phyloP scores from a whole-genome alignment of 92 coral and sea anemone species.

The Phenganax stokvisi region DNA sequence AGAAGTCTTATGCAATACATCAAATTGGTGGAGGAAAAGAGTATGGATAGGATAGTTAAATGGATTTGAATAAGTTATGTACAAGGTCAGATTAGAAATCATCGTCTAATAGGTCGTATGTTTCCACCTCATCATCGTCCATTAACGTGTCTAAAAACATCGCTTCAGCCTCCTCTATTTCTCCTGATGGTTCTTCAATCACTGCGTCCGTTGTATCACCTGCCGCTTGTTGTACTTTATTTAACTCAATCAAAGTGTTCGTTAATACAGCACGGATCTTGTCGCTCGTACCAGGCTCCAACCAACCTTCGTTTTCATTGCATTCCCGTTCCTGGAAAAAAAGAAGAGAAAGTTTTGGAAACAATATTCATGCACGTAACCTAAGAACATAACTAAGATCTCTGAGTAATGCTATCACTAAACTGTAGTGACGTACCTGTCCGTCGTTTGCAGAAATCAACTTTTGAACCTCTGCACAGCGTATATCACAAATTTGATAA shows the following conservation, averaged over 20 bases:
- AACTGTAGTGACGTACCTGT: conserved; percentile 53
- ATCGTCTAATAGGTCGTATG: conserved; percentile 72
- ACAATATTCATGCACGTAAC: too few species aligned
- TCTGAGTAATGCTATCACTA: too few species aligned
- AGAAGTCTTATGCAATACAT: too few species aligned
- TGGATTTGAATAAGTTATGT: not conserved
- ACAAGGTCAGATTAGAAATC: not conserved
- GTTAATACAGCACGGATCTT: conserved; percentile 68
- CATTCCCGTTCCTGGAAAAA: conserved; percentile 66
- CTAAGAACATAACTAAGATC: too few species aligned
- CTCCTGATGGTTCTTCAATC: conserved; percentile 49
- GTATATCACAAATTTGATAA: conserved; percentile 89
- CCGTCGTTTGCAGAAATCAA: conserved; percentile 80
- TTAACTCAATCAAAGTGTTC: conserved; percentile 51
- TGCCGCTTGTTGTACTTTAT: conserved; percentile 53
- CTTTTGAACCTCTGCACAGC: conserved; percentile 73
- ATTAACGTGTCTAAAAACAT: conserved; percentile 67
- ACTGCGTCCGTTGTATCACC: conserved; percentile 15
- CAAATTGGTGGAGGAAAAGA: too few species aligned
- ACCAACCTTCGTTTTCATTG: conserved; percentile 84
- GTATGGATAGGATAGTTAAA: too few species aligned
- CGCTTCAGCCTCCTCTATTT: conserved; percentile 55
- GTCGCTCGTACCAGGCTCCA: conserved; percentile 71
- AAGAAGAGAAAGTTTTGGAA: not conserved
- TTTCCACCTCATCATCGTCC: conserved; percentile 85